phyloP scores from a whole-genome alignment of 2,888 invertebrate species.

The Barypeithes pellucidus region DNA sequence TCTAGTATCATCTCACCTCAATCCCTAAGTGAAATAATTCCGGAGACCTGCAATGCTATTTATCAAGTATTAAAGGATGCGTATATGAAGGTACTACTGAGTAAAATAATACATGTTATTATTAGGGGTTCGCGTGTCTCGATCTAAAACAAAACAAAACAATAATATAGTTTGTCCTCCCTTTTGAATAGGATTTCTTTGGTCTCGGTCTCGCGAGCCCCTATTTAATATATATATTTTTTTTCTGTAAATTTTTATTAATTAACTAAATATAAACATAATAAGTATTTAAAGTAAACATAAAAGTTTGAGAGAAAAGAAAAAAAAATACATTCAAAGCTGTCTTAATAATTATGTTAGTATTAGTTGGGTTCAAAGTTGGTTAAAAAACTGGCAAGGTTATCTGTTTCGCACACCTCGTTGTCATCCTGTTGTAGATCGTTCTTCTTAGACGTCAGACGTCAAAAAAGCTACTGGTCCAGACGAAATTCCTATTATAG shows the following conservation, averaged over 20 bases:
- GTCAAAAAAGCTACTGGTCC: too few relatives aligned
- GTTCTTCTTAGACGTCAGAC: too few relatives aligned
- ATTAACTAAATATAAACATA: slow-evolving; percentile 1
- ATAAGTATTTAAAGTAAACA: neutral
- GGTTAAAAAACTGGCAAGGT: neutral
- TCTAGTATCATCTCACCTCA: slow-evolving; percentile 10
- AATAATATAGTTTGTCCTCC: too few relatives aligned
- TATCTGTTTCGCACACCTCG: neutral
- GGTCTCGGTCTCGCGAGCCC: neutral
- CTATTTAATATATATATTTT: neutral
- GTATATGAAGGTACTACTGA: neutral
- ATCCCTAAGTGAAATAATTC: slow-evolving; percentile 3
- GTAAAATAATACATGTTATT: too few relatives aligned
- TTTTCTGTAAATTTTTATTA: neutral
- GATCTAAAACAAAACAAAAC: too few relatives aligned
- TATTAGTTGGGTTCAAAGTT: neutral
- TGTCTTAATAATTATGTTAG: neutral
- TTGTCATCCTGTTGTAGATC: neutral
- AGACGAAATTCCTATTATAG: too few relatives aligned
- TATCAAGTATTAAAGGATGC: neutral
- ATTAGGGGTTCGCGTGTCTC: too few relatives aligned
- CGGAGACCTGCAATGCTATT: slow-evolving; percentile 1
- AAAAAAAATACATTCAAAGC: neutral
- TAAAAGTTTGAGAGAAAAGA: slow-evolving; percentile 1
- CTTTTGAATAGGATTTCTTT: too few relatives aligned